Conservation (phyloP, 2,797 vertebrate genomes). For the Graptemys geographica region DNA sequence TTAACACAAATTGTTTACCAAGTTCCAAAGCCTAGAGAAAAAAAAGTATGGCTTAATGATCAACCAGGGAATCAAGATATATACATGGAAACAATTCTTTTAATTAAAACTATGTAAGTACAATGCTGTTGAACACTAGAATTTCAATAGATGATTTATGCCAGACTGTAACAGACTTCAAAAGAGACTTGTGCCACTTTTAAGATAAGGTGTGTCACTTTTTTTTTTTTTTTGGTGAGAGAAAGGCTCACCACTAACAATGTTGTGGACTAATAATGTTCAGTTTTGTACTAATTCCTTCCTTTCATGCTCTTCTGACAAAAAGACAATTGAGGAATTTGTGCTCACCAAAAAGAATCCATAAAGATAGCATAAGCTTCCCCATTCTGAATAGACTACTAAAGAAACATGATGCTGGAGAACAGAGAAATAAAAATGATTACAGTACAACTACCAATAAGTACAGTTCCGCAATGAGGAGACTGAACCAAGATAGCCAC, state of each 20-base stretch:
- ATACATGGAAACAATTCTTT: not conserved
- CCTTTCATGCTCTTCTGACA: not conserved
- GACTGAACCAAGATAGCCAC: not conserved
- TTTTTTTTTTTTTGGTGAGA: not conserved
- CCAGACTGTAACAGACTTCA: not conserved
- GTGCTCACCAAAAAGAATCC: not conserved
- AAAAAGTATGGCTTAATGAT: not conserved
- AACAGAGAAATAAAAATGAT: not conserved
- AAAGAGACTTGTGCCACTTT: not conserved
- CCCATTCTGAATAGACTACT: not conserved
- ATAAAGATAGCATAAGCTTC: not conserved
- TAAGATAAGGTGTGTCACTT: not conserved
- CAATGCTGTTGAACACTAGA: not conserved
- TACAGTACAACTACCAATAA: not conserved
- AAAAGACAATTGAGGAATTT: not conserved
- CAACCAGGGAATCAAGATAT: not conserved
- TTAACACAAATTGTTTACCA: not conserved
- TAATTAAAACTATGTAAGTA: not conserved
- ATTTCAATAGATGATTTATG: not conserved
- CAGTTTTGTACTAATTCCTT: not conserved
- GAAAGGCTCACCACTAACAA: not conserved
- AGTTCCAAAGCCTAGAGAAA: not conserved
- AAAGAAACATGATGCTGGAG: not conserved
- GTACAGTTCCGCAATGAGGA: fast-evolving
- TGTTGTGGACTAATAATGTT: not conserved